These are phyloP conservation scores for Zaprionus lineosus DNA, from an alignment of 2,888 invertebrate species.

Conservation along the genomic window DNA sequence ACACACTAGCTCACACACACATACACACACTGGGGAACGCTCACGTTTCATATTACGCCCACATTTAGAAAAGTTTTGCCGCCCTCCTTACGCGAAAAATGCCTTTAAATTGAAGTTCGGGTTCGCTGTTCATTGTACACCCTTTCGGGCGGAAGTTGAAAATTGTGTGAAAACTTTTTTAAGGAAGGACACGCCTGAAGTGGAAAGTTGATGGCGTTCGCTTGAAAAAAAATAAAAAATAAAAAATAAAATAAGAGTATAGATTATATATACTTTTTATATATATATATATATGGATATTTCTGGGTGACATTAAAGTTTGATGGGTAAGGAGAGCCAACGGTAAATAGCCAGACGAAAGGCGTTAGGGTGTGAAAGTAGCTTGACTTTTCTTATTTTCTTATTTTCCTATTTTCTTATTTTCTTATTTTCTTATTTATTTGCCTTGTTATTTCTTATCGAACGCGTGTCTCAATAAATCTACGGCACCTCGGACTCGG, in stretches of 20 bases:
- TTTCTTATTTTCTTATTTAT: too few species aligned
- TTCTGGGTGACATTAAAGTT: slow-evolving; percentile 50
- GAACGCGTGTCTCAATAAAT: slow-evolving; percentile 74
- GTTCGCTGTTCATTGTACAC: slow-evolving; percentile 47
- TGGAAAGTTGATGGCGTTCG: too few species aligned
- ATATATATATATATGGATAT: slow-evolving; percentile 42
- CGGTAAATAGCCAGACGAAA: slow-evolving; percentile 27
- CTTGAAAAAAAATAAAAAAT: slow-evolving; percentile 6
- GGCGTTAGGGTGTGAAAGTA: slow-evolving; percentile 41
- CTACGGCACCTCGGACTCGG: slow-evolving; percentile 46
- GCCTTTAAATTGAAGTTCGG: slow-evolving; percentile 37
- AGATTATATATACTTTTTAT: too few species aligned
- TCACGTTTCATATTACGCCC: slow-evolving; percentile 9
- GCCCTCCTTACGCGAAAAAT: slow-evolving; percentile 32
- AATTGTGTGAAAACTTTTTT: slow-evolving; percentile 35
- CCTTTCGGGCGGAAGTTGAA: slow-evolving; percentile 15
- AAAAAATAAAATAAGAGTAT: too few species aligned
- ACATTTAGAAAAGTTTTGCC: slow-evolving; percentile 54
- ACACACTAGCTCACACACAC: slow-evolving; percentile 5
- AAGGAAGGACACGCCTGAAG: background rate
- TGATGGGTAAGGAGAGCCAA: slow-evolving; percentile 42
- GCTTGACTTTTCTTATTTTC: slow-evolving; percentile 14
- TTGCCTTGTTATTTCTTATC: slow-evolving; percentile 51
- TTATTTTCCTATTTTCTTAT: too few species aligned
- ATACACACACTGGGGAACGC: slow-evolving; percentile 12